Base-by-base conservation (phyloP, 2,888 invertebrate species). In the Tenthredo distinguenda region DNA sequence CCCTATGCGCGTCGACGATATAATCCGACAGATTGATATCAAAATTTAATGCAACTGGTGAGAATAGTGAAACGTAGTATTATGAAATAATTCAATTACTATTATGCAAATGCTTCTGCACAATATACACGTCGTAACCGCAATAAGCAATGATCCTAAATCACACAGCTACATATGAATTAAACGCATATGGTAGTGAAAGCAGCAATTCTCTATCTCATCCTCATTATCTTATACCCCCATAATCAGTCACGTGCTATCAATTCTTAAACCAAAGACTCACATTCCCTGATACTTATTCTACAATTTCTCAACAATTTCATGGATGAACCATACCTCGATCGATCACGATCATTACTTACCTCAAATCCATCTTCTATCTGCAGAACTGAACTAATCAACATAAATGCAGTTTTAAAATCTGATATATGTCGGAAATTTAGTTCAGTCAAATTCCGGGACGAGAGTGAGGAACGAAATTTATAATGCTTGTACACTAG, bases 71-170 rank as follows among this genome's bases (percentile, higher is more conserved):
- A 74, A 74, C 15, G 50, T 55, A 26, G 50, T 34, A 77, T 77
- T 77, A 31, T 31, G 68, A 68, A 50, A 55, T 34, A 77, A 15
- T 55, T 50, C 77, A 77, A 77, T 77, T 77, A 77, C 77, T 55
- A 34, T 77, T 77, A 77, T 77, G 77, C 77, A 77, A 77, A 77
- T 77, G 2, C 10, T n/a, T 77, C 15, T 55, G 50, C 77, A 55
- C 77, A 77, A 77, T 77, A 50, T 55, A 31, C 34, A 18, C 37
- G 55, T 55, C 55, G 77, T 34, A 77, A 77, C 77, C 77, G 77
- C 77, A 77, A 77, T 55, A 55, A 77, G 77, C 55, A 55, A 77
- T 50, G 77, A 77, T 77, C 47, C 55, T 77, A 77, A 77, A 77
- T 77, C 77, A 77, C n/a, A 18, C 55, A 34, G 50, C 2, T 10